Base-by-base conservation (phyloP, 2,888 invertebrate species). In the Trisateles emortualis region DNA sequence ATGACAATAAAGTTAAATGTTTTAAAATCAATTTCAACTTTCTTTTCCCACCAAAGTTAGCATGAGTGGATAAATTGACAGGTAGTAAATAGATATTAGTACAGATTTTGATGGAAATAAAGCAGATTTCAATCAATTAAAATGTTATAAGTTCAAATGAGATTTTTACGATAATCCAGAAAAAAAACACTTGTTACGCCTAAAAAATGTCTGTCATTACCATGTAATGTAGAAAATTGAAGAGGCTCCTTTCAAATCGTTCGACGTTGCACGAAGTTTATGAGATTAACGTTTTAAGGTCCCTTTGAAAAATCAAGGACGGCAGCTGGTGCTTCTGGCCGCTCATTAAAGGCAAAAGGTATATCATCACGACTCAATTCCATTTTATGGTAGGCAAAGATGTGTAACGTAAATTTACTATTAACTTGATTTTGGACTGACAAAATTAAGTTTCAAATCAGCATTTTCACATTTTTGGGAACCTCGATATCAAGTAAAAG, bases 281-380 rank as follows among this genome's bases (percentile, higher is more conserved):
- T 52, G 17, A 62, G 59, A 67, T 67, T 67, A 60, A 59, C 52
- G 48, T 47, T 61, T 43, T 51, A 38, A 36, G 44, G 48, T 48
- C 47, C 48, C 52, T 70, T 70, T 67, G 59, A 58, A 54, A 57
- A 71, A 65, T 71, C 51, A 71, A 38, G 52, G 17, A 35, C 29
- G 51, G 36, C 41, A 35, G 52, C 4, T 50, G 35, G 22, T 26
- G 35, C 44, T 40, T 43, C 17, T 52, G 14, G 39, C 16, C 35
- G 35, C 42, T 63, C 59, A 48, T 66, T 61, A 61, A 40, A 48
- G 24, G 14, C 0, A 52, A 56, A 56, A 39, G 43, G 14, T 42
- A 52, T 41, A 47, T 38, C 32, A 46, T 47, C 42, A 26, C 24
- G 22, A 29, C 40, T 43, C 24, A 33, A 48, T 43, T 35, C 24